Base-by-base conservation (phyloP, 2,797 vertebrate species). In the Lepilemur septentrionalis region DNA sequence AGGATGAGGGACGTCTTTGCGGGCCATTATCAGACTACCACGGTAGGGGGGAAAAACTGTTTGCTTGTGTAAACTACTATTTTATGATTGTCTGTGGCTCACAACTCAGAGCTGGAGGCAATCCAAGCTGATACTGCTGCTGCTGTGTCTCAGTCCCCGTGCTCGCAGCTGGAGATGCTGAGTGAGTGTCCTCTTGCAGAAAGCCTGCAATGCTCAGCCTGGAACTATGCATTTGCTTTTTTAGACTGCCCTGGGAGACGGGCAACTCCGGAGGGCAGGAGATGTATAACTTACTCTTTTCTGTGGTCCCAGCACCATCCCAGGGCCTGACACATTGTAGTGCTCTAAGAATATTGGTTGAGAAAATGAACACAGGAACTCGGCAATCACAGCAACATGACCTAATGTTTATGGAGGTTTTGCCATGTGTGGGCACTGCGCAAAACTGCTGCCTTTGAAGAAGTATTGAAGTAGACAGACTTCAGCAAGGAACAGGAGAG, bases 151-250 rank as follows among this genome's bases (percentile, higher is more conserved):
- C 52, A 63, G 35, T 69, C 70, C 75, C 41, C 8, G 38, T 30
- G 18, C 63, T 67, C 1, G 14, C 41, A 22, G 48, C 72, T 67
- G 63, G 55, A 85, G 90, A 14, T 41, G 30, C 30, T 61, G 41
- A 82, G 38, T n/a, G 7, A 14, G 9, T 22, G 28, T 28, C 43
- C 78, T 30, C 57, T 35, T 32, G n/a, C 72, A 78, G 43, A 63
- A 79, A 78, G n/a, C 25, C 43, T 14, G 14, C 57, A 23, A 11
- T 46, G 78, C 69, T 94, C 50, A 6, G 50, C 48, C 59, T 41
- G 18, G 35, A 70, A 75, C 46, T 76, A 41, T 35, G n/a, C 76
- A 30, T 73, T 73, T 93, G 69, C 43, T 96, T 70, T 30, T 87
- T 69, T 55, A 22, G 57, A 67, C 14, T 11, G 25, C 32, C 41